These are phyloP conservation scores for Folsomia candida DNA, from an alignment of 2,888 invertebrate genomes.

Conservation along the genomic window DNA sequence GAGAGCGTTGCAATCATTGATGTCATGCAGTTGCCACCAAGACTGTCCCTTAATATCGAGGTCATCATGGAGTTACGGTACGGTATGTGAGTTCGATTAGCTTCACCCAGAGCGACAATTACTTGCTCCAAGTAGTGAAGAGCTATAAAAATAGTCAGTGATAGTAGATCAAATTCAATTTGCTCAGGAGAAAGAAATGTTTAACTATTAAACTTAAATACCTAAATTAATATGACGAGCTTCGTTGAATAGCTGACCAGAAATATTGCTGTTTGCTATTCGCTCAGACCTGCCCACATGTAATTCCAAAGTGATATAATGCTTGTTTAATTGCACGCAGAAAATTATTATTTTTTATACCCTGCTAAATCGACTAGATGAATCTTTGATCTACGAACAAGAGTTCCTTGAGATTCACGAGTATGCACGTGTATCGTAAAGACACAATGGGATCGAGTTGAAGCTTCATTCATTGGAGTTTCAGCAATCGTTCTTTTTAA, in stretches of 20 bases:
- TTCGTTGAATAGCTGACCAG: constrained; percentile 57
- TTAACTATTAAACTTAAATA: too few relatives aligned
- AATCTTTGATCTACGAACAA: constrained; percentile 57
- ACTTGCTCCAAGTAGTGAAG: constrained; percentile 60
- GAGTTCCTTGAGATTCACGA: constrained; percentile 53
- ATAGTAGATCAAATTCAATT: constrained; percentile 11
- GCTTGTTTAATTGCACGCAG: background rate
- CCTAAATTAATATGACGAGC: constrained; percentile 60
- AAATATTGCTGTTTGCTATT: constrained; percentile 57
- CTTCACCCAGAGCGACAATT: constrained; percentile 54
- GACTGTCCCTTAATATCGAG: constrained; percentile 58
- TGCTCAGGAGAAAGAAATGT: too few relatives aligned
- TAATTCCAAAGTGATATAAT: background rate
- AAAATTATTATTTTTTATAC: constrained; percentile 51
- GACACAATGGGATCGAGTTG: constrained; percentile 61
- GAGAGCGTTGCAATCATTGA: constrained; percentile 60
- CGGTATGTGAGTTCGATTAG: constrained; percentile 54
- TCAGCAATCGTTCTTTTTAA: constrained; percentile 57
- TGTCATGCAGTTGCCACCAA: constrained; percentile 60
- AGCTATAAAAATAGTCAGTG: too few relatives aligned
- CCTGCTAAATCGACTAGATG: constrained; percentile 61
- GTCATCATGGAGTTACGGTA: constrained; percentile 61
- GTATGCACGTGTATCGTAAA: constrained; percentile 59
- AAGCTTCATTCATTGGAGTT: constrained; percentile 60
- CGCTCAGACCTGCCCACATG: constrained; percentile 57